These are phyloP conservation scores for Porphyrio hochstetteri DNA, from an alignment of 2,113 vertebrate genomes.

Conservation along the genomic window DNA sequence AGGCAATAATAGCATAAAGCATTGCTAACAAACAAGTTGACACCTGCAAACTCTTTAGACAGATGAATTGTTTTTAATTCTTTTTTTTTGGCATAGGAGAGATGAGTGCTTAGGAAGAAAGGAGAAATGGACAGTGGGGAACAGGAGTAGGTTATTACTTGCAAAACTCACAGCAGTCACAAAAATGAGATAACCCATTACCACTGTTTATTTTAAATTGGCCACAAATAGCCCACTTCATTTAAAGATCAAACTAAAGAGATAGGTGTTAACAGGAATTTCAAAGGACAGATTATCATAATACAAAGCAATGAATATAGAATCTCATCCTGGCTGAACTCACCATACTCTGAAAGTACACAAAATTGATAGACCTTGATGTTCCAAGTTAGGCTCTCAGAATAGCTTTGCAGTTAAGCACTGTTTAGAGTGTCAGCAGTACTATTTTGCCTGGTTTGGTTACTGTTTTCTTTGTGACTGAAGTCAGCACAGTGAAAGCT, in stretches of 20 bases:
- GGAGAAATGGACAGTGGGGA: background rate
- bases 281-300: background rate
- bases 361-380: background rate
- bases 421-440: background rate
- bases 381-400: background rate
- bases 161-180: background rate
- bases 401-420: background rate
- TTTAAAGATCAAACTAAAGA: constrained; percentile 21
- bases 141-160: background rate
- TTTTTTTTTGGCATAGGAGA: background rate
- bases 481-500: background rate
- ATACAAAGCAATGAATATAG: background rate
- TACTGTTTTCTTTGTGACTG: background rate
- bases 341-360: background rate
- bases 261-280: background rate
- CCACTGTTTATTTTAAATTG: constrained; percentile 41
- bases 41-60: background rate
- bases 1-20: background rate
- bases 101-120: background rate
- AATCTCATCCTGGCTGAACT: background rate
- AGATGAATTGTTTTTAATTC: background rate
- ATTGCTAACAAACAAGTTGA: background rate
- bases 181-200: constrained; percentile 29
- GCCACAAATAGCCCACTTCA: background rate
- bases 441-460: background rate